Evolutionary conservation across 2,797 vertebrate species (phyloP).

Genomic region (Gadopsis bispinosus): DNA sequence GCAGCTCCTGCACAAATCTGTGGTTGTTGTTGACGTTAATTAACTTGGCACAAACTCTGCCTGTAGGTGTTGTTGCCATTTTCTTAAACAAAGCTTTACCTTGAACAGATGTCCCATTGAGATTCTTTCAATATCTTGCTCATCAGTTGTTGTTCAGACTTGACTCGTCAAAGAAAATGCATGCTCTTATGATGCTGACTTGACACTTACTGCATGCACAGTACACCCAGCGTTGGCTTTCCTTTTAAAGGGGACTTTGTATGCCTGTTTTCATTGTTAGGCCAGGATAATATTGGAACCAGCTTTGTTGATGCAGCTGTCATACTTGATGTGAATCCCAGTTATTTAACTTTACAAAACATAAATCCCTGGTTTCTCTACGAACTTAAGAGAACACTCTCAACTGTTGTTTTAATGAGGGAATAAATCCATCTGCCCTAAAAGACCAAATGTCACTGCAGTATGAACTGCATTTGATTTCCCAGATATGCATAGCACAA

Average conservation of each 20-base stretch:
- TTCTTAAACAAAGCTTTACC: slow-evolving; percentile 11
- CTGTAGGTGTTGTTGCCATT: not conserved
- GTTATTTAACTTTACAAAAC: slow-evolving; percentile 61
- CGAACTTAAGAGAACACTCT: slow-evolving; percentile 53
- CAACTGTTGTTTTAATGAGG: slow-evolving; percentile 51
- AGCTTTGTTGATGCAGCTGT: slow-evolving; percentile 65
- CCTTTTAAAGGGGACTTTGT: slow-evolving; percentile 44
- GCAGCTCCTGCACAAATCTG: slow-evolving; percentile 17
- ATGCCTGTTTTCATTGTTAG: slow-evolving; percentile 45
- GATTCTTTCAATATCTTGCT: slow-evolving; percentile 17
- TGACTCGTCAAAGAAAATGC: slow-evolving; percentile 8
- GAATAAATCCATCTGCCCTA: slow-evolving; percentile 36
- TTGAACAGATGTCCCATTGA: slow-evolving; percentile 35
- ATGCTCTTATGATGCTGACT: slow-evolving; percentile 22
- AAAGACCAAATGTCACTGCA: slow-evolving; percentile 43
- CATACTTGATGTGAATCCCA: slow-evolving; percentile 57
- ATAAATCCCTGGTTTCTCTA: slow-evolving; percentile 56
- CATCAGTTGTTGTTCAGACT: slow-evolving; percentile 3
- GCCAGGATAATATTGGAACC: slow-evolving; percentile 49
- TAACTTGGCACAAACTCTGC: not conserved
- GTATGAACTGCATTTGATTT: slow-evolving; percentile 42
- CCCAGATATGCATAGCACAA: slow-evolving; percentile 15
- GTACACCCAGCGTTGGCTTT: slow-evolving; percentile 32
- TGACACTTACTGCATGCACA: slow-evolving; percentile 24
- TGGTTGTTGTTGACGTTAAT: not conserved